phyloP scores from a whole-genome alignment of 2,797 vertebrate species.

The Melanogrammus aeglefinus region DNA sequence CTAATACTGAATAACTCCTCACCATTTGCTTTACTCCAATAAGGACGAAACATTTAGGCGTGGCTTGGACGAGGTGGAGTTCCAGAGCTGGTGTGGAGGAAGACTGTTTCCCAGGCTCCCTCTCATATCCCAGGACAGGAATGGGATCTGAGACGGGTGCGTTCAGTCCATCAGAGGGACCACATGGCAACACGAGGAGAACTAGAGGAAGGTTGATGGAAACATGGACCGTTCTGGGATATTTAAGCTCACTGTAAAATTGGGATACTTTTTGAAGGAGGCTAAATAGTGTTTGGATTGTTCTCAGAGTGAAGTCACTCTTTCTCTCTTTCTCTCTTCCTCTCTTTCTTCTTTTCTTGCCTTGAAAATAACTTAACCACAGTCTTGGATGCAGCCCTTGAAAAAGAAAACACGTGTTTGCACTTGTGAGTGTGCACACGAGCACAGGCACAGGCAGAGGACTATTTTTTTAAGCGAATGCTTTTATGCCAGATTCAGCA shows the following conservation, averaged over 20 bases:
- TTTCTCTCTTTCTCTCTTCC: constrained; percentile 2
- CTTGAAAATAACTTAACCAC: constrained; percentile 26
- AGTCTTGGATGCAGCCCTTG: constrained; percentile 37
- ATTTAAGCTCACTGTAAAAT: neutral
- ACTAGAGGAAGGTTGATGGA: neutral
- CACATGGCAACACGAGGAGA: neutral
- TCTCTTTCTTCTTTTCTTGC: constrained; percentile 10
- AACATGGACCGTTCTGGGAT: neutral
- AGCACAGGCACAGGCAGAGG: neutral
- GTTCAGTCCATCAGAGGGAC: neutral
- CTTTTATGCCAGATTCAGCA: constrained; percentile 56
- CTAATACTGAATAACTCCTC: too few relatives aligned
- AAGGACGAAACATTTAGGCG: neutral
- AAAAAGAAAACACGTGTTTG: constrained; percentile 12
- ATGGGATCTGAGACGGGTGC: constrained; percentile 36
- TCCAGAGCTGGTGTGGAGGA: neutral
- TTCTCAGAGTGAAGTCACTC: neutral
- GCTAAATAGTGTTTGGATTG: neutral
- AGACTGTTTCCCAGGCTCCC: constrained; percentile 19
- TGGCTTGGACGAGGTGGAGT: neutral
- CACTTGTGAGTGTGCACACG: neutral
- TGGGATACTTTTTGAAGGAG: neutral
- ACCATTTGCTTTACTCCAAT: neutral
- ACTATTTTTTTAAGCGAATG: constrained; percentile 34
- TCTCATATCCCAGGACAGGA: constrained; percentile 28